Conservation (phyloP, 2,797 vertebrate species). For the Mormyrops attenuatus region DNA sequence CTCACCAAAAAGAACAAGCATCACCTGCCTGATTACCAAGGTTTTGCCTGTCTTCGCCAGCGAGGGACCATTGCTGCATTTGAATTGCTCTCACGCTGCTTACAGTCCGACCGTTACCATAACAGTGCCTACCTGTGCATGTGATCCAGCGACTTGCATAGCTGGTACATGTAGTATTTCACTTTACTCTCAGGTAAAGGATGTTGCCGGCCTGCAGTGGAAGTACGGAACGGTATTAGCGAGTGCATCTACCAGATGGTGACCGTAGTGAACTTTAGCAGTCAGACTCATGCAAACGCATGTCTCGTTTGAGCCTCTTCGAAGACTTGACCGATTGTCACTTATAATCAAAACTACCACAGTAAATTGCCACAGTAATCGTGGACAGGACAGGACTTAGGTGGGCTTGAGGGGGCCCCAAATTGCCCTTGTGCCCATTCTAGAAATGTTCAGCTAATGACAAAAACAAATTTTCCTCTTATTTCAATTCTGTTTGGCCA, state of each 20-base stretch:
- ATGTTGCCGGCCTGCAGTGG: slow-evolving; percentile 65
- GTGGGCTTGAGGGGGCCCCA: background rate
- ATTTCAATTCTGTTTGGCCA: background rate
- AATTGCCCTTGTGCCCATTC: background rate
- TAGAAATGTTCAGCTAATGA: background rate
- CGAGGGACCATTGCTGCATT: background rate
- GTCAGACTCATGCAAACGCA: background rate
- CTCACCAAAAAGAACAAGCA: background rate
- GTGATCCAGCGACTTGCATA: slow-evolving; percentile 76
- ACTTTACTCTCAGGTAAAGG: slow-evolving; percentile 69
- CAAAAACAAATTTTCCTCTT: background rate
- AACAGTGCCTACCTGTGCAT: slow-evolving; percentile 68
- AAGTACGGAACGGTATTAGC: background rate
- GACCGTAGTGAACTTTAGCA: background rate
- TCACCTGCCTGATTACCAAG: background rate
- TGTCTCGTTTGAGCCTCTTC: background rate
- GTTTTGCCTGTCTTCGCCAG: background rate
- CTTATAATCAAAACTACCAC: background rate
- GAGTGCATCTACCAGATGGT: background rate
- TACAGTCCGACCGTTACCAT: background rate
- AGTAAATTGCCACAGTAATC: background rate
- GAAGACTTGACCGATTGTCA: background rate
- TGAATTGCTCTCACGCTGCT: background rate
- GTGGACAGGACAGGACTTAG: background rate
- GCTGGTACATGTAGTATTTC: slow-evolving; percentile 73